Evolutionary conservation across 2,113 vertebrate species (phyloP).

Genomic region (Spheniscus mendiculus): DNA sequence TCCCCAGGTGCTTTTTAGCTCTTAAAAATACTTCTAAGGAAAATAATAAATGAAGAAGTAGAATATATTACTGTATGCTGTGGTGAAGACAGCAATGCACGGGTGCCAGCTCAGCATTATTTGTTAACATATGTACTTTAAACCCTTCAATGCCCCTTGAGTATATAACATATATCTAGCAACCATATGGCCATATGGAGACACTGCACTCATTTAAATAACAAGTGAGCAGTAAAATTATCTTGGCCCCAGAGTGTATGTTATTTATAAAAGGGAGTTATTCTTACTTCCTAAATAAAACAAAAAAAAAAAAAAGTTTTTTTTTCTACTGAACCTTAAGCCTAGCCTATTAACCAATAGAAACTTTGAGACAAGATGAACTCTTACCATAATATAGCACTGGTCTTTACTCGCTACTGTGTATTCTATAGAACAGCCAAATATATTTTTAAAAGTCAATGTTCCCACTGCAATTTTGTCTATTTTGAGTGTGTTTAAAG

Average conservation of each 20-base stretch:
- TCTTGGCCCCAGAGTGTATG: constrained; percentile 16
- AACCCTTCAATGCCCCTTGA: constrained; percentile 36
- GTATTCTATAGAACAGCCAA: not conserved
- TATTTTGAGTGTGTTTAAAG: not conserved
- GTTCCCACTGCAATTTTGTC: not conserved
- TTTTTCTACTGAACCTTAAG: not conserved
- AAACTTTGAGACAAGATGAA: not conserved
- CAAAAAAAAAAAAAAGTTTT: not conserved
- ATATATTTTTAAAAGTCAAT: not conserved
- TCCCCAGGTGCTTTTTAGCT: not conserved
- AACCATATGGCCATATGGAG: constrained; percentile 43
- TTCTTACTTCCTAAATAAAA: not conserved
- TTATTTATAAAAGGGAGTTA: constrained; percentile 12
- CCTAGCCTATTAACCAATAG: not conserved
- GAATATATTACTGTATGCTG: not conserved
- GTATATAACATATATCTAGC: constrained; percentile 19
- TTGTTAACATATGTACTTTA: constrained; percentile 53
- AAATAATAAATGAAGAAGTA: not conserved
- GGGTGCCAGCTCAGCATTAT: constrained; percentile 8
- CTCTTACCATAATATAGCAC: not conserved
- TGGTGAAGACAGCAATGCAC: not conserved
- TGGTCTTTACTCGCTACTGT: not conserved
- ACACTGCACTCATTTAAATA: constrained; percentile 46
- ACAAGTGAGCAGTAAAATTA: constrained; percentile 47
- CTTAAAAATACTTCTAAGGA: not conserved